phyloP scores from a whole-genome alignment of 2,797 vertebrate genomes.

The Pseudochirops cupreus region DNA sequence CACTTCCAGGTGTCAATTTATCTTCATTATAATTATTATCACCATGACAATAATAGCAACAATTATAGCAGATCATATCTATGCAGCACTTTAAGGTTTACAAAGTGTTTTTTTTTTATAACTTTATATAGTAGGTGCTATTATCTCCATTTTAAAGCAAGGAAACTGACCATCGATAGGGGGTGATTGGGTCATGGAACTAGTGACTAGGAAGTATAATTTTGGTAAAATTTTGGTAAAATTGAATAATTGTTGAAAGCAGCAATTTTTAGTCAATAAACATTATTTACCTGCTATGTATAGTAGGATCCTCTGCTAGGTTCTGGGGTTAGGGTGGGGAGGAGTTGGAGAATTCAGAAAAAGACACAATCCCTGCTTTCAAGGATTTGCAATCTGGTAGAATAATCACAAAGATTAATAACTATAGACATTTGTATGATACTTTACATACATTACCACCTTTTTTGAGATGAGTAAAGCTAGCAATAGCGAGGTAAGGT shows the following conservation, averaged over 20 bases:
- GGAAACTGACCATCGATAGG: not conserved
- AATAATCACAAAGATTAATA: not conserved
- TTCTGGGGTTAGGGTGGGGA: not conserved
- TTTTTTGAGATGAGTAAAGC: not conserved
- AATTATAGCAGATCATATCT: not conserved
- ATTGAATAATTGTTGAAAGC: not conserved
- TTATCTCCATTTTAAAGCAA: not conserved
- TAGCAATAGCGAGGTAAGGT: not conserved
- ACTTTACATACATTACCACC: not conserved
- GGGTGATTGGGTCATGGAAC: not conserved
- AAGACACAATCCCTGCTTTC: not conserved
- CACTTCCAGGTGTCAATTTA: not conserved
- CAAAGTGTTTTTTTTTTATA: not conserved
- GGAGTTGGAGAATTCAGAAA: not conserved
- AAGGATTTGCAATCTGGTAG: not conserved
- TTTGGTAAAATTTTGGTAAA: not conserved
- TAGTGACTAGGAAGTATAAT: not conserved
- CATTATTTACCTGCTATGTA: not conserved
- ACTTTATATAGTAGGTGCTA: not conserved
- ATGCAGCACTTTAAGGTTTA: not conserved
- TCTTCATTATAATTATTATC: not conserved
- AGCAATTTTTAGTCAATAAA: not conserved
- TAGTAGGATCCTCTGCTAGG: not conserved
- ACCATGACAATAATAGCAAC: not conserved
- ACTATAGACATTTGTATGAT: not conserved